These are phyloP conservation scores for Scrobipalpa atriplicella DNA, from an alignment of 2,888 invertebrate genomes.

Conservation along the genomic window DNA sequence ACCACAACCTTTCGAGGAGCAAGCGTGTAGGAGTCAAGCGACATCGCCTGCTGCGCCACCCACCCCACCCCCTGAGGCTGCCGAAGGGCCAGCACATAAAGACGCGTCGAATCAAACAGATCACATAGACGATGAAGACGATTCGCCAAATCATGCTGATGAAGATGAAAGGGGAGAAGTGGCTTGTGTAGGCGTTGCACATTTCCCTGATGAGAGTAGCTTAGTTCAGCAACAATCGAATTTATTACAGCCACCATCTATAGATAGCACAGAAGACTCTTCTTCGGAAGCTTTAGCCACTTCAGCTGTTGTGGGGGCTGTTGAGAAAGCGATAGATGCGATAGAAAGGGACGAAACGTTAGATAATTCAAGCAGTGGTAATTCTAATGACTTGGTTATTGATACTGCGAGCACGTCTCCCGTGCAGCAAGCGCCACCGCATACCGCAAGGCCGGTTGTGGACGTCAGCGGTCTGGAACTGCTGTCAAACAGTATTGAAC, in stretches of 20 bases:
- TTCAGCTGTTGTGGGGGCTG: conserved; percentile 64
- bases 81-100: conserved; percentile 85
- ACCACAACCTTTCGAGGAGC: conserved; percentile 61
- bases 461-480: conserved; percentile 92
- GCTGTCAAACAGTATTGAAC: conserved; percentile 92
- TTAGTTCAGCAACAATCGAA: conserved; percentile 48
- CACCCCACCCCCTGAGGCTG: conserved; percentile 76
- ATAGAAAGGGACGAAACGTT: conserved; percentile 70
- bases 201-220: conserved; percentile 63
- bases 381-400: conserved; percentile 74
- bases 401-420: conserved; percentile 70
- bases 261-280: conserved; percentile 71
- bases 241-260: conserved; percentile 49
- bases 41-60: conserved; percentile 85
- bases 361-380: conserved; percentile 72
- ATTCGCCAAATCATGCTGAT: conserved; percentile 72
- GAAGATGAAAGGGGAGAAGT: conserved; percentile 71
- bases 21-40: conserved; percentile 79
- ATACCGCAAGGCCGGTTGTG: conserved; percentile 65
- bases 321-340: conserved; percentile 72
- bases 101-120: conserved; percentile 94
- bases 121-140: conserved; percentile 88
- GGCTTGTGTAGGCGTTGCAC: conserved; percentile 76
- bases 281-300: conserved; percentile 64
- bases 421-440: conserved; percentile 42